Evolutionary conservation across 2,797 vertebrate genomes (phyloP).

Genomic region (Micropoecilia bifurca): DNA sequence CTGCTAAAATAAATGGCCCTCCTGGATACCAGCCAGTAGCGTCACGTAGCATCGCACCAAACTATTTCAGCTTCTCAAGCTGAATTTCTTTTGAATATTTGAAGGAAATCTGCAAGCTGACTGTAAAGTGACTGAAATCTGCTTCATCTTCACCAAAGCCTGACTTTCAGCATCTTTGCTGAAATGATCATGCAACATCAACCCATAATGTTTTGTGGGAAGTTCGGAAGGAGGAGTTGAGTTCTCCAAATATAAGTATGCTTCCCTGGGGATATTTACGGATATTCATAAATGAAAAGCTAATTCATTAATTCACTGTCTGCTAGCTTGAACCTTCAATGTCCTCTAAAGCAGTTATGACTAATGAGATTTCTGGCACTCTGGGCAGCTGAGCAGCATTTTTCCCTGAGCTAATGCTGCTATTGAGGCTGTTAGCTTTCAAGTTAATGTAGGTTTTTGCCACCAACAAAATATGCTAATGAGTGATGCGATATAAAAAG

Average conservation of each 20-base stretch:
- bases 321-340: slow-evolving; percentile 11
- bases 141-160: background rate
- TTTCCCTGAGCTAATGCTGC: background rate
- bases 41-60: background rate
- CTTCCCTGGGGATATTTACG: background rate
- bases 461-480: background rate
- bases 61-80: background rate
- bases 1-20: background rate
- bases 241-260: slow-evolving; percentile 5
- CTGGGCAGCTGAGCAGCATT: background rate
- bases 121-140: background rate
- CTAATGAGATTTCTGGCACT: slow-evolving; percentile 28
- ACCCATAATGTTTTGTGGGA: background rate
- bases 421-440: background rate
- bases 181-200: too few species aligned
- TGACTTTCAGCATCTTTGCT: background rate
- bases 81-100: background rate
- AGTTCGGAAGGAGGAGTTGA: background rate
- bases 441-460: background rate
- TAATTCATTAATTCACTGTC: slow-evolving; percentile 3
- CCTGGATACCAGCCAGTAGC: background rate
- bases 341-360: slow-evolving; percentile 14
- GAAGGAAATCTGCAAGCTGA: background rate
- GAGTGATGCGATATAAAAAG: background rate
- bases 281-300: slow-evolving; percentile 2